Evolutionary conservation across 2,888 invertebrate genomes (phyloP).

Genomic region (Metacarcinus magister): DNA sequence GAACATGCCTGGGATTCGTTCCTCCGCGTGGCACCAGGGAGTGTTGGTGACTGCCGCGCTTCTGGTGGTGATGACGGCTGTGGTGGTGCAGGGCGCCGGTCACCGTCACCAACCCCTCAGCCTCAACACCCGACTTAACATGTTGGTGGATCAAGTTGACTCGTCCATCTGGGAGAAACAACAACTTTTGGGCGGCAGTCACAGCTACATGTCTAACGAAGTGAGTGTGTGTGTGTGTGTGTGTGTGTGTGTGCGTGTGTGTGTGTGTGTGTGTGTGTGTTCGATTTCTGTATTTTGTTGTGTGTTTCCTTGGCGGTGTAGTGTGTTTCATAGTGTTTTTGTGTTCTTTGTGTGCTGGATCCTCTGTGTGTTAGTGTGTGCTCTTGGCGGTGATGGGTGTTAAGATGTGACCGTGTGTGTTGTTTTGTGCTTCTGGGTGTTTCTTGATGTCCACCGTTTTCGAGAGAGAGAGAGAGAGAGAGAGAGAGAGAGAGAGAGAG

Average conservation of each 20-base stretch:
- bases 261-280: not conserved
- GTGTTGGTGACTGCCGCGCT: not conserved
- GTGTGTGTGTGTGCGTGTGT: constrained; percentile 54
- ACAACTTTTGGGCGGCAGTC: not conserved
- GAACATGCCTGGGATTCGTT: not conserved
- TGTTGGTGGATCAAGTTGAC: not conserved
- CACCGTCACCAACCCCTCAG: not conserved
- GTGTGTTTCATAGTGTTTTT: not conserved
- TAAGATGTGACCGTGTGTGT: not conserved
- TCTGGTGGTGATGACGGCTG: not conserved
- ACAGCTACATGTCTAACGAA: not conserved
- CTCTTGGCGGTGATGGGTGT: not conserved
- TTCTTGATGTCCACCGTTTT: not conserved
- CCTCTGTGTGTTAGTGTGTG: not conserved
- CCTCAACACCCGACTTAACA: not conserved
- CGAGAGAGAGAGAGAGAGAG: no score
- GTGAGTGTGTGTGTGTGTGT: constrained; percentile 51
- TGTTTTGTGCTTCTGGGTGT: not conserved
- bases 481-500: no score
- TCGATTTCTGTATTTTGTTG: not conserved
- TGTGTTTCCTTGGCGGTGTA: not conserved
- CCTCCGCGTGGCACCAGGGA: not conserved
- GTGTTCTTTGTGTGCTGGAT: not conserved
- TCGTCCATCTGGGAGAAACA: not conserved
- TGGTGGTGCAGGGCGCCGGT: not conserved